These are phyloP conservation scores for Osmerus mordax DNA, from an alignment of 2,113 vertebrate species.

Conservation along the genomic window DNA sequence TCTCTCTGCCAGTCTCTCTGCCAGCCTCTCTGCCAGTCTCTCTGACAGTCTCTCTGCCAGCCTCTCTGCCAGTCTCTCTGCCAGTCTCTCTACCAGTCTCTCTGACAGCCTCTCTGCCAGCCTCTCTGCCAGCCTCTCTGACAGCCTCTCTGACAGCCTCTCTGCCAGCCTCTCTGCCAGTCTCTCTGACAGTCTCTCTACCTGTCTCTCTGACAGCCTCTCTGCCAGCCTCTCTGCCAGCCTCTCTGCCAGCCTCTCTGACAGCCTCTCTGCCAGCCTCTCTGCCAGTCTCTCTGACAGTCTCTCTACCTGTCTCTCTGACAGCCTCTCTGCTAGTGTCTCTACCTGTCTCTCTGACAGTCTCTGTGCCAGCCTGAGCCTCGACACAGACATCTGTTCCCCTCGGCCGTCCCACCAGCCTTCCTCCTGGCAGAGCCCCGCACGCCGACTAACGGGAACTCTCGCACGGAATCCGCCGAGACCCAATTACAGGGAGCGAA, in stretches of 20 bases:
- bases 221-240: conserved; percentile 19
- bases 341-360: conserved; percentile 28
- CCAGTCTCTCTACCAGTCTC: conserved; percentile 4
- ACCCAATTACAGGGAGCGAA: conserved; percentile 69
- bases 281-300: conserved; percentile 1
- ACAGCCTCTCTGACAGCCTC: conserved; percentile 22
- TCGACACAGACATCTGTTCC: conserved; percentile 15
- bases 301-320: background rate
- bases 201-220: conserved; percentile 1
- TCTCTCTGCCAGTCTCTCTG: too few relatives aligned
- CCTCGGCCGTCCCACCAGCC: conserved; percentile 26
- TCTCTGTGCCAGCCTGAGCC: conserved; percentile 26
- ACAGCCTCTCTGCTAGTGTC: conserved; percentile 1
- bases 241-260: too few relatives aligned
- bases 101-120: conserved; percentile 10
- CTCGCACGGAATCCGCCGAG: conserved; percentile 56
- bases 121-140: too few relatives aligned
- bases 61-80: background rate
- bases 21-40: too few relatives aligned
- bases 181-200: conserved; percentile 3
- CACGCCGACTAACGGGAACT: conserved; percentile 34
- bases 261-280: too few relatives aligned
- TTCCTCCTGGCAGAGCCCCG: conserved; percentile 28
- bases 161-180: background rate
- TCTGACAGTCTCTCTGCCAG: too few relatives aligned